These are phyloP conservation scores for Sylvietta virens DNA, from an alignment of 2,113 vertebrate species.

Conservation along the genomic window DNA sequence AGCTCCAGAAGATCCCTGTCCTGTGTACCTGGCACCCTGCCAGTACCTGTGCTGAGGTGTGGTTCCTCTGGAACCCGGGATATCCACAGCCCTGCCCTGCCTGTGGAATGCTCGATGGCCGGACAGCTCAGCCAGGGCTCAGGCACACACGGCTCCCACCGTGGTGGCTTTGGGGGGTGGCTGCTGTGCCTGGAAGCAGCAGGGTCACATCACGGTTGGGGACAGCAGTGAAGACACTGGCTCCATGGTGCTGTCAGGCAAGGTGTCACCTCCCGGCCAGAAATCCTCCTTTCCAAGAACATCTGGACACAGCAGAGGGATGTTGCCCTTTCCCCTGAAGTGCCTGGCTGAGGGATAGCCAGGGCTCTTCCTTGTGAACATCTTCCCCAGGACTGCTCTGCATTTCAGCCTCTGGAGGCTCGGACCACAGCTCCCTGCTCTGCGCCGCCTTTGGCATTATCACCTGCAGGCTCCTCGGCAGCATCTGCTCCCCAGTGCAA, in stretches of 20 bases:
- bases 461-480: neutral
- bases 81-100: neutral
- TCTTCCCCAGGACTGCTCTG: rapidly evolving
- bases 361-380: neutral
- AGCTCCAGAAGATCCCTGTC: neutral
- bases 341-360: neutral
- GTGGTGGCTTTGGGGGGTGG: neutral
- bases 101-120: rapidly evolving
- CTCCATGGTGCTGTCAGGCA: neutral
- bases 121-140: neutral
- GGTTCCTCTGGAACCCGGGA: rapidly evolving
- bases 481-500: neutral
- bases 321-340: neutral
- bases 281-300: neutral
- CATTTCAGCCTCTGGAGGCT: rapidly evolving
- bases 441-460: rapidly evolving
- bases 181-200: neutral
- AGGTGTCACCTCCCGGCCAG: neutral
- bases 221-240: neutral
- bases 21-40: rapidly evolving
- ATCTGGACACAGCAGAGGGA: neutral
- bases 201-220: rapidly evolving
- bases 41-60: rapidly evolving
- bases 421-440: neutral
- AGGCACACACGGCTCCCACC: rapidly evolving